Base-by-base conservation (phyloP, 2,888 invertebrate genomes). In the Smittia sp. region DNA sequence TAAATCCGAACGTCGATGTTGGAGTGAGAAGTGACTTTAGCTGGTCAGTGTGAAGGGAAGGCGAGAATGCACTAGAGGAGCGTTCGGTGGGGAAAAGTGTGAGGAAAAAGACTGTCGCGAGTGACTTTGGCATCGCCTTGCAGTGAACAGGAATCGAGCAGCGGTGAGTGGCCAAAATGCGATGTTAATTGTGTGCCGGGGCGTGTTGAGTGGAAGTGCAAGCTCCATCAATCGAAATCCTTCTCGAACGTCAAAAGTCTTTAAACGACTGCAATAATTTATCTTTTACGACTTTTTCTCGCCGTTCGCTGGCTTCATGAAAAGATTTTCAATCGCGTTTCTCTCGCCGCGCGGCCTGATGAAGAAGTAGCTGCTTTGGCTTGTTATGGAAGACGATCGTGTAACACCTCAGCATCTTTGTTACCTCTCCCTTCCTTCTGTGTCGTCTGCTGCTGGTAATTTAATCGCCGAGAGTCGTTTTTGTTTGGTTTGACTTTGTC, bases 241-340 rank as follows among this genome's bases (percentile, higher is more conserved):
- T 32, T 32, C 32, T 32, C 32, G 32, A 32, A 22, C 58, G 58
- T 18, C 18, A 58, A 58, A 58, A 46, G 52, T 32, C 69, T 69
- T 52, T 69, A 69, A 69, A 69, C 52, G 69, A 69, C 69, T 69
- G 69, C 69, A 69, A 69, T 69, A 69, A 27, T 69, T 69, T 69
- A 69, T 69, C 27, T 58, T 69, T 58, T 58, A 18, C 22, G 15
- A 18, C 58, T 22, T 22, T 69, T 69, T 69, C 24, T 25, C n/a
- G n/a, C n/a, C n/a, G n/a, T n/a, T n/a, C n/a, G n/a, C n/a, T 69
- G n/a, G 24, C 27, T 69, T 54, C 7, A 67, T 67, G 41, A 24
- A 39, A 46, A 46, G 15, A 46, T 46, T n/a, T 46, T 46, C 46
- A 46, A 46, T 46, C 46, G 46, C n/a, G 2, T 11, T 46, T 67